Conservation (phyloP, 2,888 invertebrate species). For the Pandemis cinnamomeana region DNA sequence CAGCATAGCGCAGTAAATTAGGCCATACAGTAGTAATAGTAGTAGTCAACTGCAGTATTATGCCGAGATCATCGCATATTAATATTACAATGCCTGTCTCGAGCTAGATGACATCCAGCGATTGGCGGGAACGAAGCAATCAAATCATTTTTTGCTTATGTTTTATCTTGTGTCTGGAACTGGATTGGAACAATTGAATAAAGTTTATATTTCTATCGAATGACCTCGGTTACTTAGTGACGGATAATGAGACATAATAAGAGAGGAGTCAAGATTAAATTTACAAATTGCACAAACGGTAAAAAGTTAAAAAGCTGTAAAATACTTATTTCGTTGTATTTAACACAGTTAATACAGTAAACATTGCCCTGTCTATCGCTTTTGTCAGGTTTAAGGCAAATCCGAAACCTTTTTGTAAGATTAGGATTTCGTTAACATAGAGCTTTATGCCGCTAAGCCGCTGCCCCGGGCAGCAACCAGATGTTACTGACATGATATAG, state of each 20-base stretch:
- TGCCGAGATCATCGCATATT: no score
- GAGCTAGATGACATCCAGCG: constrained; percentile 50
- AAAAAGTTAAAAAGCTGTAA: neutral
- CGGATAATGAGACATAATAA: neutral
- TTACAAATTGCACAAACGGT: neutral
- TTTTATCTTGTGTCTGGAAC: neutral
- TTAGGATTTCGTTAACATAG: constrained; percentile 37
- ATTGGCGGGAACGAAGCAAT: constrained; percentile 46
- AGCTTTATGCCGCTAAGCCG: constrained; percentile 36
- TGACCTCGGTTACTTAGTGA: neutral
- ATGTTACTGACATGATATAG: constrained; percentile 38
- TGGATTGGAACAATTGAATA: neutral
- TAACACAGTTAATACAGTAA: constrained; percentile 11
- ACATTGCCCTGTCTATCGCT: constrained; percentile 16
- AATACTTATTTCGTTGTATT: neutral
- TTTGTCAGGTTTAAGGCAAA: constrained; percentile 37
- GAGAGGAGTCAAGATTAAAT: neutral
- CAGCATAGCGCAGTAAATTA: neutral
- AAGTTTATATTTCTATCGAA: constrained; percentile 52
- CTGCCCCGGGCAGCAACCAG: constrained; percentile 36
- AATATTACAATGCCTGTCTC: constrained; percentile 40
- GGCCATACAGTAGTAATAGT: no score
- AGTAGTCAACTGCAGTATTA: no score
- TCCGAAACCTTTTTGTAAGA: constrained; percentile 39
- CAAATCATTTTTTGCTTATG: constrained; percentile 44